Conservation (phyloP, 2,113 vertebrate species). For the Limnothrissa miodon region DNA sequence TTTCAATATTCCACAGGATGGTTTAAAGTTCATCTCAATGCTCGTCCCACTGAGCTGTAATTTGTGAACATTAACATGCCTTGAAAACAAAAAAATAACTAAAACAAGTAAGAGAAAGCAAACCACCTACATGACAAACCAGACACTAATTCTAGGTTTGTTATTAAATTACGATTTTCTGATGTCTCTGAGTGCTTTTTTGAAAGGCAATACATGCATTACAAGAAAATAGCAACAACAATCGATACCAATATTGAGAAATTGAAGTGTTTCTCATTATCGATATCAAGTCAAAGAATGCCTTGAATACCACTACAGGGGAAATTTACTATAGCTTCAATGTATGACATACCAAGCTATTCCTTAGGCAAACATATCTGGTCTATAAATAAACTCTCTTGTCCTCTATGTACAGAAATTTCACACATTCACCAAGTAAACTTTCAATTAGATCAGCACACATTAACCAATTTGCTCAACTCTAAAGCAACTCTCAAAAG, state of each 20-base stretch:
- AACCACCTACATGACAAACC: not conserved
- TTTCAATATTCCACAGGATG: not conserved
- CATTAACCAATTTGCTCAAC: not conserved
- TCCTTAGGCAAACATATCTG: not conserved
- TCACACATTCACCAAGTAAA: not conserved
- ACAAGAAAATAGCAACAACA: not conserved
- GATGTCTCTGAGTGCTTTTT: constrained; percentile 10
- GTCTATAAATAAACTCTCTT: not conserved
- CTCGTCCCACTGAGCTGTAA: not conserved
- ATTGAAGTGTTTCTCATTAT: not conserved
- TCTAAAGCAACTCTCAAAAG: not conserved
- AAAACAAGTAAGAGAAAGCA: not conserved
- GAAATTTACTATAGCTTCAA: not conserved
- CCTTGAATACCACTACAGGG: not conserved
- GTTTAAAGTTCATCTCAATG: not conserved
- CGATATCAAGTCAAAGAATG: not conserved
- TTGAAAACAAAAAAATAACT: constrained; percentile 1
- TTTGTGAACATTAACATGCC: too few species aligned
- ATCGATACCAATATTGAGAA: too few species aligned
- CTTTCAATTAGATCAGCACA: not conserved
- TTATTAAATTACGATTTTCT: not conserved
- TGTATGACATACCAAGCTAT: not conserved
- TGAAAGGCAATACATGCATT: not conserved
- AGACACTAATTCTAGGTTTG: not conserved
- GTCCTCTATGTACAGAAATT: not conserved